Conservation (phyloP, 1,140 invertebrate genomes). For the Batillaria attramentaria region DNA sequence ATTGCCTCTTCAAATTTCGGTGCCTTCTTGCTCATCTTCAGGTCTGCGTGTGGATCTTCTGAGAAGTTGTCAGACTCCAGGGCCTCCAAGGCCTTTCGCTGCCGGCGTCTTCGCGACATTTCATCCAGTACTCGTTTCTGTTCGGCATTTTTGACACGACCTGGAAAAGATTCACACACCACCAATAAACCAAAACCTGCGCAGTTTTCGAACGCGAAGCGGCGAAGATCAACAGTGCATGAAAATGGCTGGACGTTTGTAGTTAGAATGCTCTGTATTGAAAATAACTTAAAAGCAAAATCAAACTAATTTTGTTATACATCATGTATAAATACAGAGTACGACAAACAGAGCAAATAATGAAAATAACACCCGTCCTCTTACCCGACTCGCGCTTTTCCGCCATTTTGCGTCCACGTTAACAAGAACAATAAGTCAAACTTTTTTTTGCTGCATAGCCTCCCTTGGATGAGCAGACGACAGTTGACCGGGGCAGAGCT, state of each 20-base stretch:
- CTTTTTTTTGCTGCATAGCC: too few species aligned
- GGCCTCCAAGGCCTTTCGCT: conserved; percentile 92
- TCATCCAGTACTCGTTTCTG: conserved; percentile 87
- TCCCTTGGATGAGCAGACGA: too few species aligned
- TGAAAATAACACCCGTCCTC: background rate
- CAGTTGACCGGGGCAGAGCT: too few species aligned
- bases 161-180: conserved; percentile 36
- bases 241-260: too few species aligned
- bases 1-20: conserved; percentile 96
- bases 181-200: background rate
- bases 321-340: too few species aligned
- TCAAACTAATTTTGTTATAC: too few species aligned
- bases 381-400: conserved; percentile 18
- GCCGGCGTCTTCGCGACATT: conserved; percentile 85
- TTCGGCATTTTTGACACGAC: conserved; percentile 64
- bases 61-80: conserved; percentile 98
- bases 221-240: background rate
- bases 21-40: conserved; percentile 89
- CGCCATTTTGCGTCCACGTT: background rate
- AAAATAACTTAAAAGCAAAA: background rate
- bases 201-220: background rate
- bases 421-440: conserved; percentile 8
- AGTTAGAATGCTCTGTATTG: background rate
- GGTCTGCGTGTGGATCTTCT: conserved; percentile 96
- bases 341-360: background rate